Conservation (phyloP, 2,888 invertebrate species). For the Sinotaia quadrata region DNA sequence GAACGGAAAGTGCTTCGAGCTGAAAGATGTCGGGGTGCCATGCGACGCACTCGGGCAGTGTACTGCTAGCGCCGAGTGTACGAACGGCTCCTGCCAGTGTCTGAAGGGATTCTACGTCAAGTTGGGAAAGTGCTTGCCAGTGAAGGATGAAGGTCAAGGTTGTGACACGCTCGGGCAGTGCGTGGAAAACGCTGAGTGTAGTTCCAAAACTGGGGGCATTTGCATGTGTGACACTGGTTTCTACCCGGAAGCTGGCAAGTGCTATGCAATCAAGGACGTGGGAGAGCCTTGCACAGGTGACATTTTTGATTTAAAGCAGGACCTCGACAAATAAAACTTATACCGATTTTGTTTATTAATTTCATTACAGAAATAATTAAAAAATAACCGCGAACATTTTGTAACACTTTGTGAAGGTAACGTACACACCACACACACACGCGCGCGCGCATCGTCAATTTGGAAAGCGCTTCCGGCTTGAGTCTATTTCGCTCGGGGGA, state of each 20-base stretch:
- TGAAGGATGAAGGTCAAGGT: background rate
- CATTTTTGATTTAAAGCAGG: background rate
- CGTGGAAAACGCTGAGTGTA: conserved; percentile 28
- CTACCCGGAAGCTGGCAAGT: conserved; percentile 29
- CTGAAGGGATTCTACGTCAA: conserved; percentile 14
- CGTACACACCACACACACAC: too few relatives aligned
- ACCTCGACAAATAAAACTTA: too few relatives aligned
- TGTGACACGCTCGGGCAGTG: conserved; percentile 26
- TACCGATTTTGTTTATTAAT: too few relatives aligned
- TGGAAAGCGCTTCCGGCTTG: too few relatives aligned
- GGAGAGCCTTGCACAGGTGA: conserved; percentile 10
- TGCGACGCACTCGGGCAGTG: conserved; percentile 30
- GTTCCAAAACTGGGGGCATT: background rate
- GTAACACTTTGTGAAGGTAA: too few relatives aligned
- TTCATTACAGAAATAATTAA: too few relatives aligned
- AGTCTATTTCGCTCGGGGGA: too few relatives aligned
- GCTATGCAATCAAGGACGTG: conserved; percentile 11
- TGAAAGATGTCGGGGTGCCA: conserved; percentile 19
- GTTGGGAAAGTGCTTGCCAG: conserved; percentile 7
- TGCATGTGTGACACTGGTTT: conserved; percentile 27
- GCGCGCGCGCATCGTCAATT: too few relatives aligned
- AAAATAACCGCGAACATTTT: too few relatives aligned
- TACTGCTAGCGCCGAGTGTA: conserved; percentile 20
- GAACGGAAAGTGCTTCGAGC: background rate
- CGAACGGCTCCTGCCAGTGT: conserved; percentile 20